Base-by-base conservation (phyloP, 1,140 invertebrate species). In the Drosophila parabipectinata region DNA sequence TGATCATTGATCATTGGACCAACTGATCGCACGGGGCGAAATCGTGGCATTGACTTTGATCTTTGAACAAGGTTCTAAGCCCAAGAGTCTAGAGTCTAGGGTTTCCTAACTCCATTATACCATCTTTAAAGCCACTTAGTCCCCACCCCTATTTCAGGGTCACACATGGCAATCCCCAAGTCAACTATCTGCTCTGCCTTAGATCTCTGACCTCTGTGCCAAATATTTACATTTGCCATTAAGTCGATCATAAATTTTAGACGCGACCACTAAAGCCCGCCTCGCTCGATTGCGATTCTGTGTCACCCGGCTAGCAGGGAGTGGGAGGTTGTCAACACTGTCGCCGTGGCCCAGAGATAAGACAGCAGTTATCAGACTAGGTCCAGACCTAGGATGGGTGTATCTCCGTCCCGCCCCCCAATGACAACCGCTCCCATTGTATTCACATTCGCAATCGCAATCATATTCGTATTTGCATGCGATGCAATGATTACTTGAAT, bases 151-250 rank as follows among this genome's bases (percentile, higher is more conserved):
- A 28, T 62, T 57, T 69, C 63, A 68, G 53, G 61, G 61, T 54
- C 64, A 66, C 24, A 47, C 14, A 47, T 4, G 1, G 4, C 2
- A 6, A 32, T 6, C n/a, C 18, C 18, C n/a, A 3, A 10, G 9
- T 21, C 28, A 62, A 39, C n/a, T 57, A 64, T 72, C 54, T 52
- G 18, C 30, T 32, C 47, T 74, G 34, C 60, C 72, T 75, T 75
- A 75, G 72, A 75, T 75, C 72, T 75, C 71, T 75, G 72, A 66
- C 72, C 73, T 59, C 72, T 76, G 60, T 51, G 72, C 61, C 72
- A 76, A 76, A 68, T 76, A 76, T 76, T 76, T 76, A 44, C 62
- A 32, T 69, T 56, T 55, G 62, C 37, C 72, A 76, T 76, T 76
- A 76, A 76, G 54, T 37, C 59, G 69, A 68, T 76, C 62, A 69